Percentiles rank a stretch among this genome's conserved stretches.
phyloP scores from a whole-genome alignment of 2,113 vertebrate genomes.

The Delphinus delphis region DNA sequence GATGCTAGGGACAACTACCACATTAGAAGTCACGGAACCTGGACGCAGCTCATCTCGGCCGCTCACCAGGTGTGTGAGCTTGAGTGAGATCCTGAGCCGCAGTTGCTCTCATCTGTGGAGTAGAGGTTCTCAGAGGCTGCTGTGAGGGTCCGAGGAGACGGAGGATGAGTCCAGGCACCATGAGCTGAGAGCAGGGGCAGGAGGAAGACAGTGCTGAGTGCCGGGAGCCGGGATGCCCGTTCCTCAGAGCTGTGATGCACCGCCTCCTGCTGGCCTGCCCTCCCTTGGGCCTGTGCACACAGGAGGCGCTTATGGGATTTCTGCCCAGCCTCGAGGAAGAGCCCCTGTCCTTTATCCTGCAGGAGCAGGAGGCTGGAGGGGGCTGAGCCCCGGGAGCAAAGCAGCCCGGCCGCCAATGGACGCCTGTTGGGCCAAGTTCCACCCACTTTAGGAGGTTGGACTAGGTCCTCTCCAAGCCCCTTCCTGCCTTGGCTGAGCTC shows the following conservation, averaged over 20 bases:
- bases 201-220: background rate
- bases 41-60: too few relatives aligned
- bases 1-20: background rate
- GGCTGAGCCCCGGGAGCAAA: background rate
- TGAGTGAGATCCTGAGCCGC: background rate
- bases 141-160: background rate
- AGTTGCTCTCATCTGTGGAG: background rate
- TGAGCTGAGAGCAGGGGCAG: background rate
- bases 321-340: background rate
- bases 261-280: accelerated
- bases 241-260: too few relatives aligned
- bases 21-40: background rate
- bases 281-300: accelerated
- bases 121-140: background rate
- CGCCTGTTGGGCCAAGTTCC: background rate
- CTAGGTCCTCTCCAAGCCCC: background rate
- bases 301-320: accelerated
- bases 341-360: background rate
- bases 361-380: background rate
- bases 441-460: too few relatives aligned
- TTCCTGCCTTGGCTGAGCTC: background rate
- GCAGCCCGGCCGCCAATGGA: accelerated
- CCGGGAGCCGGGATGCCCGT: background rate
- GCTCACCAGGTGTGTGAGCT: background rate
- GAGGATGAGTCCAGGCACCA: accelerated